Base-by-base conservation (phyloP, 2,113 vertebrate genomes). In the Collichthys lucidus region DNA sequence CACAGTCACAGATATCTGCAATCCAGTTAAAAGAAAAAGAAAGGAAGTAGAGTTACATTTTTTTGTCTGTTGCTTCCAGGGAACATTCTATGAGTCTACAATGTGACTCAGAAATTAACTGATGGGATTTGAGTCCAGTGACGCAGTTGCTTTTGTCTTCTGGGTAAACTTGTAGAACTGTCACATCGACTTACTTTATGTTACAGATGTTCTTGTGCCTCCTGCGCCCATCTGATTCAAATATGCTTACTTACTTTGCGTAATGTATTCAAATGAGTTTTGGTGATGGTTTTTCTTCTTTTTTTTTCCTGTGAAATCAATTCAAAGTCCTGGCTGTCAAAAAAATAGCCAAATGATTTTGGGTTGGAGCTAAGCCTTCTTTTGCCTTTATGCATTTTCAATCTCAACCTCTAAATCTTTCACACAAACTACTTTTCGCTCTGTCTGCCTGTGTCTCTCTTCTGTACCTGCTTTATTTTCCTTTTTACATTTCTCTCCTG, bases 331-430 rank as follows among this genome's bases (percentile, higher is more conserved):
- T 78, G 24, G 52, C 74, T 69, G 83, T 80, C 74, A 70, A 61
- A 75, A 64, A 82, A 84, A 52, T 80, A 69, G 72, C 75, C 84
- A 87, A 79, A 75, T 8, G 62, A 66, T 84, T 88, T 69, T 79
- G 75, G 70, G 49, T 80, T 71, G 79, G 63, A 84, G 69, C 83
- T 88, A 72, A 86, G 79, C 79, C 74, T 86, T 67, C 74, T 83
- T 82, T 82, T 89, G 70, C 78, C 60, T 83, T 76, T 62, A 47
- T 89, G 84, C 80, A 82, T 92, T 89, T 85, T 91, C 69, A 85
- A 56, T 90, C 80, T 85, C 82, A 84, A 64, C 83, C 82, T 78
- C 77, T 89, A 86, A 89, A 91, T 86, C 86, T 84, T 86, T 89
- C 66, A 89, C 81, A 74, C 57, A 73, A 79, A 79, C 75, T 82